phyloP scores from a whole-genome alignment of 2,797 vertebrate species.

The Onychomys torridus region DNA sequence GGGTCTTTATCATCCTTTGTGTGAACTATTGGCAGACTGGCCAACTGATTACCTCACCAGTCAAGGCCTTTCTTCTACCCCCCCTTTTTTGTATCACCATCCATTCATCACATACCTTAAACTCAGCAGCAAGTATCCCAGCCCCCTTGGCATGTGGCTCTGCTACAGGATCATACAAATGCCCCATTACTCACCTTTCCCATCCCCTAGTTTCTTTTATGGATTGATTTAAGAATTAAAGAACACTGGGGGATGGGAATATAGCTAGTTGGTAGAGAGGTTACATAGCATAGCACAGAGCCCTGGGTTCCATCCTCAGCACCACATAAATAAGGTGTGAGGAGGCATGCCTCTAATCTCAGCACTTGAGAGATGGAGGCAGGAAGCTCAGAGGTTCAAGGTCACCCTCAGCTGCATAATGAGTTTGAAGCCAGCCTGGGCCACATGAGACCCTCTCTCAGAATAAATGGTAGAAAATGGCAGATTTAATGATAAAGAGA shows the following conservation, averaged over 20 bases:
- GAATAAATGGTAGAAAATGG: background rate
- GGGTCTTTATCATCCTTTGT: slow-evolving; percentile 8
- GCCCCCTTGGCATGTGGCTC: background rate
- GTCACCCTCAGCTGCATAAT: background rate
- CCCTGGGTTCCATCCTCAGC: background rate
- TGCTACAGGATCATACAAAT: background rate
- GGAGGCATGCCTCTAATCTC: background rate
- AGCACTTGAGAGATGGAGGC: background rate
- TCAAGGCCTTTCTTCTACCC: background rate
- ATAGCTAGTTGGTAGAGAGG: background rate
- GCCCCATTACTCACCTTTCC: background rate
- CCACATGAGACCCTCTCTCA: background rate
- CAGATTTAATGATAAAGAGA: background rate
- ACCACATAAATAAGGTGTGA: background rate
- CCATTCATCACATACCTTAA: background rate
- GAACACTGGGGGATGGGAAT: background rate
- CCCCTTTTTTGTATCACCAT: background rate
- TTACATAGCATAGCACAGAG: background rate
- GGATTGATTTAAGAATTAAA: slow-evolving; percentile 35
- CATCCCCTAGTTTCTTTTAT: background rate
- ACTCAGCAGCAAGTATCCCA: background rate
- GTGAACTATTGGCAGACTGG: background rate
- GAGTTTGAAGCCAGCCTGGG: background rate
- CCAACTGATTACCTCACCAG: background rate
- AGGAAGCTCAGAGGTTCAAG: background rate